Evolutionary conservation across 2,797 vertebrate genomes (phyloP).

Genomic region (Esox masquinongy): DNA sequence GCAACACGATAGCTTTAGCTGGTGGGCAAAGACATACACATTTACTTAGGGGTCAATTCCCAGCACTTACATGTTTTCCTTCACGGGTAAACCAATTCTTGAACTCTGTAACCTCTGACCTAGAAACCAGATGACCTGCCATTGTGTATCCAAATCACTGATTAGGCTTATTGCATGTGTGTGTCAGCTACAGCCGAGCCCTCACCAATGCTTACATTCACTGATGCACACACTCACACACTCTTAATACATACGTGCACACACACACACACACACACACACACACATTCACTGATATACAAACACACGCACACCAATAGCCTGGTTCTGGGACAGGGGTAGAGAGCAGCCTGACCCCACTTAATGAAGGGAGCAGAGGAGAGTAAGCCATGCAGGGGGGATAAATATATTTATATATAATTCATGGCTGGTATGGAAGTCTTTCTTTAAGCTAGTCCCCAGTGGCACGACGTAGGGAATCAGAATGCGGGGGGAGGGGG

Average conservation of each 20-base stretch:
- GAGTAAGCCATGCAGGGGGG: slow-evolving; percentile 20
- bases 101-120: slow-evolving; percentile 13
- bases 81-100: not conserved
- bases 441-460: slow-evolving; percentile 27
- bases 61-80: not conserved
- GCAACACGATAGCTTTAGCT: not conserved
- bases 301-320: not conserved
- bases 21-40: not conserved
- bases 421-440: slow-evolving; percentile 40
- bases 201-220: not conserved
- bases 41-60: not conserved
- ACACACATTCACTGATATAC: not conserved
- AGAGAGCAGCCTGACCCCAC: slow-evolving; percentile 35
- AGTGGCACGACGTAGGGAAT: slow-evolving; percentile 9
- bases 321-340: slow-evolving; percentile 14
- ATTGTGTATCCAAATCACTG: not conserved
- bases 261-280: not conserved
- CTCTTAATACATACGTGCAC: not conserved
- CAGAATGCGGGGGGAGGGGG: not conserved
- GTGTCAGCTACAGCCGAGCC: slow-evolving; percentile 1
- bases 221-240: not conserved
- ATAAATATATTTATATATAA: slow-evolving; percentile 40
- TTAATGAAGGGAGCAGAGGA: slow-evolving; percentile 46
- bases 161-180: slow-evolving; percentile 5
- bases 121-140: slow-evolving; percentile 4